Conservation (phyloP, 92 coral and sea anemone species). For the Phenganax stokvisi region DNA sequence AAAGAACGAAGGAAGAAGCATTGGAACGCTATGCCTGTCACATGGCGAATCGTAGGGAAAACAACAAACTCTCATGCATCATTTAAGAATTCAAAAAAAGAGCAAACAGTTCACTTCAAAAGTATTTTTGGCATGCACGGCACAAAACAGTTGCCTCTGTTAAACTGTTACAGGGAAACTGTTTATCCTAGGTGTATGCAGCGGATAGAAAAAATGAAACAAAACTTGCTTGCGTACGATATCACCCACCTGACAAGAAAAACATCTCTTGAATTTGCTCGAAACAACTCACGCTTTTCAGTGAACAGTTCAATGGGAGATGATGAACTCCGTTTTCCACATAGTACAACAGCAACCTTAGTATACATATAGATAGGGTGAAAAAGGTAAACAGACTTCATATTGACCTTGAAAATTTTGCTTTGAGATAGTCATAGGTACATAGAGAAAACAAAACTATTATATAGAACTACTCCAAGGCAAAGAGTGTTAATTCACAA, state of each 20-base stretch:
- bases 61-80: too few relatives aligned
- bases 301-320: slow-evolving; percentile 34
- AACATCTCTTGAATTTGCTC: slow-evolving; percentile 25
- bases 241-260: slow-evolving; percentile 27
- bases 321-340: slow-evolving; percentile 26
- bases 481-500: neutral
- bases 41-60: too few relatives aligned
- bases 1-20: too few relatives aligned
- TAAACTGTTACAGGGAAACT: too few relatives aligned
- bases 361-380: neutral
- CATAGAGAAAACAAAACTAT: neutral
- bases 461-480: neutral
- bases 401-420: slow-evolving; percentile 30
- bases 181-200: too few relatives aligned
- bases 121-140: too few relatives aligned
- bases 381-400: neutral
- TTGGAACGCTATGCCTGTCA: too few relatives aligned
- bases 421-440: neutral
- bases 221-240: neutral
- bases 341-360: slow-evolving; percentile 35
- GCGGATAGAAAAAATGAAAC: neutral
- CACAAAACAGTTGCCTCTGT: too few relatives aligned
- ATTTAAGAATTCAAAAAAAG: too few relatives aligned
- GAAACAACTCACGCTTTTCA: slow-evolving; percentile 10
- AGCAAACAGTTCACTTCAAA: too few relatives aligned